A percentile compares a stretch with the other conserved stretches of the same genome.
Evolutionary conservation across 2,888 invertebrate species (phyloP).

Genomic region (Sarcophaga subvicina): DNA sequence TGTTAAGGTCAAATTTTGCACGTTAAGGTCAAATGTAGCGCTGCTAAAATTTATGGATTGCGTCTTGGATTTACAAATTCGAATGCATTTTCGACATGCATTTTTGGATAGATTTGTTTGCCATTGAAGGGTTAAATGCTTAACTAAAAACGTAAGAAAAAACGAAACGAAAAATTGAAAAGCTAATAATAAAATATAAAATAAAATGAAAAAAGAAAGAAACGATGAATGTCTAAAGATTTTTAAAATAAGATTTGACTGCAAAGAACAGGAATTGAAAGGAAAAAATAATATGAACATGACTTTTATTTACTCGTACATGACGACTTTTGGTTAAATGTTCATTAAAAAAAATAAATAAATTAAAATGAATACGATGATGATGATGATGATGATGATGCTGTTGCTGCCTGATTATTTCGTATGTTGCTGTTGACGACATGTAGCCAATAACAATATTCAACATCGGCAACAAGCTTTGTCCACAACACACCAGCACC

Average conservation of each 20-base stretch:
- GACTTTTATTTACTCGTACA: slow-evolving; percentile 54
- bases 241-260: slow-evolving; percentile 65
- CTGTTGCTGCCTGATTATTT: slow-evolving; percentile 35
- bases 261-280: not conserved
- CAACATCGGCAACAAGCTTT: slow-evolving; percentile 53
- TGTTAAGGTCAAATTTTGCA: too few species aligned
- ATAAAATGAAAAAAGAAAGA: slow-evolving; percentile 58
- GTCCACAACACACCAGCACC: slow-evolving; percentile 42
- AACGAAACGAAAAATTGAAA: slow-evolving; percentile 51
- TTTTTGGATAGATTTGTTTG: not conserved
- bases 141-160: slow-evolving; percentile 19
- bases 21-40: too few species aligned
- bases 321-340: slow-evolving; percentile 47
- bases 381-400: slow-evolving; percentile 51
- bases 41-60: too few species aligned
- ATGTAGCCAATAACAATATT: slow-evolving; percentile 68
- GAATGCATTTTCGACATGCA: too few species aligned
- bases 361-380: slow-evolving; percentile 40
- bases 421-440: slow-evolving; percentile 63
- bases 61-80: too few species aligned
- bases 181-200: slow-evolving; percentile 19
- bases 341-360: slow-evolving; percentile 41
- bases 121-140: slow-evolving; percentile 43
- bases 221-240: slow-evolving; percentile 68
- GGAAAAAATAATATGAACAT: slow-evolving; percentile 55